Evolutionary conservation across 2,888 invertebrate genomes (phyloP).

Genomic region (Hirtodrosophila duncani): DNA sequence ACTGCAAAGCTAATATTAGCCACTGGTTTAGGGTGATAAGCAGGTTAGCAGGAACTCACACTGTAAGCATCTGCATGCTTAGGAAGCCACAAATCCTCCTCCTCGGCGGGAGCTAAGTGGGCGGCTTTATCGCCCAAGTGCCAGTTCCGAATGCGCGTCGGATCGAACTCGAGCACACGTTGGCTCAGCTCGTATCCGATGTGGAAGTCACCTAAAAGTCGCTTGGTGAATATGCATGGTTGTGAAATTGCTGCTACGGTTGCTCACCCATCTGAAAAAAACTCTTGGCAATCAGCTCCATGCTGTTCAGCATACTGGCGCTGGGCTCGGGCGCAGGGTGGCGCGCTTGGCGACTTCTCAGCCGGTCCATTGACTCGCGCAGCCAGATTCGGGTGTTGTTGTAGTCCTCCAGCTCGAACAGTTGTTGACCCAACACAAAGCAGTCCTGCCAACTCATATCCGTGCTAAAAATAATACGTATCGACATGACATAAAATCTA

Average conservation of each 20-base stretch:
- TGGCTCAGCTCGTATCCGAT: slow-evolving; percentile 65
- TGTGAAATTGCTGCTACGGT: slow-evolving; percentile 8
- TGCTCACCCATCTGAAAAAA: slow-evolving; percentile 68
- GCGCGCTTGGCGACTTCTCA: slow-evolving; percentile 81
- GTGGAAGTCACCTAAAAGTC: slow-evolving; percentile 58
- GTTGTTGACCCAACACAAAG: slow-evolving; percentile 94
- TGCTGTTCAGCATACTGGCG: slow-evolving; percentile 52
- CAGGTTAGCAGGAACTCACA: slow-evolving; percentile 26
- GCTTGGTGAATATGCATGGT: slow-evolving; percentile 33
- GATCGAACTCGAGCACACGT: slow-evolving; percentile 61
- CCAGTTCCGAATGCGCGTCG: slow-evolving; percentile 58
- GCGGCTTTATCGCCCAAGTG: slow-evolving; percentile 50
- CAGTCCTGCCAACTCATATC: slow-evolving; percentile 92
- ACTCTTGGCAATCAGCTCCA: slow-evolving; percentile 68
- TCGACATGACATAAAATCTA: slow-evolving; percentile 30
- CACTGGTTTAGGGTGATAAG: neutral
- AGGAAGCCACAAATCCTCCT: slow-evolving; percentile 14
- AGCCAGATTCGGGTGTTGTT: slow-evolving; percentile 97
- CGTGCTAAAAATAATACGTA: slow-evolving; percentile 77
- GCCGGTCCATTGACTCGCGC: slow-evolving; percentile 89
- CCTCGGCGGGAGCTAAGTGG: slow-evolving; percentile 3
- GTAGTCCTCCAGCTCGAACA: slow-evolving; percentile 93
- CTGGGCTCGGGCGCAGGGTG: slow-evolving; percentile 74
- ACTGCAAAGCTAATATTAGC: slow-evolving; percentile 31
- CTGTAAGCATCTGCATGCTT: slow-evolving; percentile 41